phyloP scores from a whole-genome alignment of 2,113 vertebrate species.

The Pachyramphus minor region DNA sequence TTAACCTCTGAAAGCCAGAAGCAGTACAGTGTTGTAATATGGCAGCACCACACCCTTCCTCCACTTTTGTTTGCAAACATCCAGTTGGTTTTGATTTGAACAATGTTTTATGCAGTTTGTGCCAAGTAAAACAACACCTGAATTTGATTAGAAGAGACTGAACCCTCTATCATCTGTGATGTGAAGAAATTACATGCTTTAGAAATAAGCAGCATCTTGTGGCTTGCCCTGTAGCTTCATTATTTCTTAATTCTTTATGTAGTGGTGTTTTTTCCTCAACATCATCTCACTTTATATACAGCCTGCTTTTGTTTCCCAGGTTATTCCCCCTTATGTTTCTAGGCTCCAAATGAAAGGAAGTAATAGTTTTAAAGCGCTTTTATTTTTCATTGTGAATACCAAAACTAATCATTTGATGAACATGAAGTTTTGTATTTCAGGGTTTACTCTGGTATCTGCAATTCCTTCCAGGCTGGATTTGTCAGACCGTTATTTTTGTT shows the following conservation, averaged over 20 bases:
- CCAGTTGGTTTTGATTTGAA: neutral
- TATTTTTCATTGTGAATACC: neutral
- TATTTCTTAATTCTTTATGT: neutral
- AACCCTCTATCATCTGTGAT: neutral
- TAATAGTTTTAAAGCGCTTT: neutral
- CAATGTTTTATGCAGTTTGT: neutral
- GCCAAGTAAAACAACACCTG: neutral
- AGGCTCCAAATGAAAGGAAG: neutral
- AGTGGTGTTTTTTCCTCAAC: neutral
- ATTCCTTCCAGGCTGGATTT: neutral
- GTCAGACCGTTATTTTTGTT: neutral
- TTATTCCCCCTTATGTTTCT: neutral
- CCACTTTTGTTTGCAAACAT: neutral
- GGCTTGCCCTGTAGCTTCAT: neutral
- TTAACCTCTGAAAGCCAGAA: neutral
- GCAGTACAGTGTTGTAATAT: neutral
- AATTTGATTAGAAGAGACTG: neutral
- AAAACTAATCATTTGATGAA: neutral
- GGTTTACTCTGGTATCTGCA: neutral
- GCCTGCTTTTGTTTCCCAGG: neutral
- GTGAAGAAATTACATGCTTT: neutral
- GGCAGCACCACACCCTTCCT: neutral
- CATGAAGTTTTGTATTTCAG: neutral
- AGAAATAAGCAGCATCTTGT: neutral
- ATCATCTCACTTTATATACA: neutral